These are phyloP conservation scores for Channallabes apus DNA, from an alignment of 2,797 vertebrate species.

Conservation along the genomic window DNA sequence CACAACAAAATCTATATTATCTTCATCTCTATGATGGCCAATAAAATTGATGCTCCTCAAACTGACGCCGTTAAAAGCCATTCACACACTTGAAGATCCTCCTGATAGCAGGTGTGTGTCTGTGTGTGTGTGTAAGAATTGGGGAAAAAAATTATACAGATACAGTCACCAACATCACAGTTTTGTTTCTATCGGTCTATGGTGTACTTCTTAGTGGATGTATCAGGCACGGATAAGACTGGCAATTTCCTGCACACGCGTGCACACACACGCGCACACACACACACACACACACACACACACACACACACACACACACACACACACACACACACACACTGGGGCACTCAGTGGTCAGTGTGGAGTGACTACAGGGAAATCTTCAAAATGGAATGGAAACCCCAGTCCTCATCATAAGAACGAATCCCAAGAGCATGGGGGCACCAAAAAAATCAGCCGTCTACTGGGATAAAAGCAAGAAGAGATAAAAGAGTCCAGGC, in stretches of 20 bases:
- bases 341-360: slow-evolving; percentile 26
- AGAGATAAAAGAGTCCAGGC: slow-evolving; percentile 24
- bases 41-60: background rate
- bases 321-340: background rate
- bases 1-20: background rate
- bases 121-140: background rate
- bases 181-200: slow-evolving; percentile 2
- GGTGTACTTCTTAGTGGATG: slow-evolving; percentile 13
- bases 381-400: slow-evolving; percentile 34
- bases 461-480: slow-evolving; percentile 42
- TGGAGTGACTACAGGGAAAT: slow-evolving; percentile 23
- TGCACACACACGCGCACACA: slow-evolving; percentile 13
- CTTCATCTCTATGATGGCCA: background rate
- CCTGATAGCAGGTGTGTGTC: background rate
- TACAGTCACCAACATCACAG: background rate
- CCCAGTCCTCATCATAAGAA: slow-evolving; percentile 16
- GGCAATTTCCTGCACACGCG: slow-evolving; percentile 12
- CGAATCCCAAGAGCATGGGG: slow-evolving; percentile 10
- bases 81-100: background rate
- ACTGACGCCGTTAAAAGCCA: background rate
- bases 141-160: background rate
- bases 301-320: background rate
- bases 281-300: slow-evolving; percentile 14
- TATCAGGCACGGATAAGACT: slow-evolving; percentile 22
- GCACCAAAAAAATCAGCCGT: slow-evolving; percentile 28